Percentiles rank a stretch among this genome's conserved stretches.
Conservation (phyloP, 1,140 invertebrate species). For the Tribolium madens region DNA sequence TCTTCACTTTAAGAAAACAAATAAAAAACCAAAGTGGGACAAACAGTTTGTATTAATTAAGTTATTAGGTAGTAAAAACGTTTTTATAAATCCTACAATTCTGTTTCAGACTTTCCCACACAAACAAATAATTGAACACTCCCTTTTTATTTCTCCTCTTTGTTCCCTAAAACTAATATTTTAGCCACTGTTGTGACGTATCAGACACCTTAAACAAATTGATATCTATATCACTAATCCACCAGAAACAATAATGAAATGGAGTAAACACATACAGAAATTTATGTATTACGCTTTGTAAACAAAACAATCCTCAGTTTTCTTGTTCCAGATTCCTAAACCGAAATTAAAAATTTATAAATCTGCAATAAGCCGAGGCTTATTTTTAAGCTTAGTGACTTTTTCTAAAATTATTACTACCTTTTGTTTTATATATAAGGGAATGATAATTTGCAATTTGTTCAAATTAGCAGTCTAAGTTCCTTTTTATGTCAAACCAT, state of each 20-base stretch:
- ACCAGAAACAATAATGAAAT: constrained; percentile 11
- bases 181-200: constrained; percentile 23
- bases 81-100: constrained; percentile 29
- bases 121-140: constrained; percentile 33
- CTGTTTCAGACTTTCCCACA: neutral
- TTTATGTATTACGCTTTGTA: neutral
- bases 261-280: neutral
- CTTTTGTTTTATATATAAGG: neutral
- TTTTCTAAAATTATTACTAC: constrained; percentile 7
- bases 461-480: constrained; percentile 44
- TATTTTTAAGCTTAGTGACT: neutral
- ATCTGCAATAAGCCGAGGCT: neutral
- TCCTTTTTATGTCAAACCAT: constrained; percentile 32
- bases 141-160: constrained; percentile 4
- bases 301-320: neutral
- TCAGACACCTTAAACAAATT: constrained; percentile 16
- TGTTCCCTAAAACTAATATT: constrained; percentile 5
- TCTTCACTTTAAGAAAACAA: constrained; percentile 28
- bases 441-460: constrained; percentile 16
- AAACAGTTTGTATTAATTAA: constrained; percentile 43
- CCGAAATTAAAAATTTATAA: constrained; percentile 8
- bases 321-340: neutral
- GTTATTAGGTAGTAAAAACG: constrained; percentile 41
- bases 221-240: constrained; percentile 13
- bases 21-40: constrained; percentile 41